These are phyloP conservation scores for Drosophila rubida DNA, from an alignment of 2,888 invertebrate genomes.

Conservation along the genomic window DNA sequence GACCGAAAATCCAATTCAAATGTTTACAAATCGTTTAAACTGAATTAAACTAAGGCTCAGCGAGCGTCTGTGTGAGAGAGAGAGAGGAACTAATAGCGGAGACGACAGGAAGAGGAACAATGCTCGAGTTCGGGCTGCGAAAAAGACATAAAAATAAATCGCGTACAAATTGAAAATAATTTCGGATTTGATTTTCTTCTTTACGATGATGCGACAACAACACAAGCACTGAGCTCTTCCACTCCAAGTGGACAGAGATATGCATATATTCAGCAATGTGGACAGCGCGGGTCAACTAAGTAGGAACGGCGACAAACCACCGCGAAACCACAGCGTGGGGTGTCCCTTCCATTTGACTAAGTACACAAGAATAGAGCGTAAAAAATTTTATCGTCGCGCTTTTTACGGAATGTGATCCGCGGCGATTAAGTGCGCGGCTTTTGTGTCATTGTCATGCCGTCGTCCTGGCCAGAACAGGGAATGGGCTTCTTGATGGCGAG, in stretches of 20 bases:
- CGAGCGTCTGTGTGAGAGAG: neutral
- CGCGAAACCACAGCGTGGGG: slow-evolving; percentile 32
- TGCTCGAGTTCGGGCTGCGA: slow-evolving; percentile 36
- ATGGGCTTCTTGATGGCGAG: slow-evolving; percentile 18
- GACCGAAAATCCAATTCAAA: slow-evolving; percentile 82
- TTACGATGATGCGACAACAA: slow-evolving; percentile 76
- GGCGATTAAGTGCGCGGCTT: slow-evolving; percentile 83
- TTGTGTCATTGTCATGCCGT: slow-evolving; percentile 81
- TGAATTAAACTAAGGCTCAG: slow-evolving; percentile 29
- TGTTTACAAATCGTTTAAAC: slow-evolving; percentile 84
- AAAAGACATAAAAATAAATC: slow-evolving; percentile 83
- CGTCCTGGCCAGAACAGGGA: slow-evolving; percentile 47
- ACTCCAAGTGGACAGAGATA: slow-evolving; percentile 53
- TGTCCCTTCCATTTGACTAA: slow-evolving; percentile 75
- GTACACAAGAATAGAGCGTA: slow-evolving; percentile 76
- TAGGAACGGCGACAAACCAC: slow-evolving; percentile 29
- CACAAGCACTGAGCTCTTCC: slow-evolving; percentile 31
- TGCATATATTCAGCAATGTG: slow-evolving; percentile 54
- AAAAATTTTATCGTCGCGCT: slow-evolving; percentile 80
- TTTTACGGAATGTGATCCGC: slow-evolving; percentile 83
- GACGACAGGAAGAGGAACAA: slow-evolving; percentile 29
- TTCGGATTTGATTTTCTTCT: slow-evolving; percentile 82
- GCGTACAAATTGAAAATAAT: slow-evolving; percentile 84
- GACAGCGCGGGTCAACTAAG: slow-evolving; percentile 58
- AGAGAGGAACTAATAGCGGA: too few species aligned